These are phyloP conservation scores for Trichonephila clavipes DNA, from an alignment of 1,140 invertebrate genomes.

Conservation along the genomic window DNA sequence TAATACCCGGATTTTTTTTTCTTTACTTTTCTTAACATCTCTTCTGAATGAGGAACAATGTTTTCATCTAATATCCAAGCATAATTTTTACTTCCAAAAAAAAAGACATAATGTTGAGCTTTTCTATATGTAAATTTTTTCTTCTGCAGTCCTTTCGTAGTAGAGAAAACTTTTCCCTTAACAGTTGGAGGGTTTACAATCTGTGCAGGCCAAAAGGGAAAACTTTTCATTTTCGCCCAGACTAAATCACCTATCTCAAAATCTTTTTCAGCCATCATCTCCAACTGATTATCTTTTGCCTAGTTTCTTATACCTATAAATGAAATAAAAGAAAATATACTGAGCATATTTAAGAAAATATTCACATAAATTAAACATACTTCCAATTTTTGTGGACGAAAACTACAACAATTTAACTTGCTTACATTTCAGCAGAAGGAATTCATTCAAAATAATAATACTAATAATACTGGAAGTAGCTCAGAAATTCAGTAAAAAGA, in stretches of 20 bases:
- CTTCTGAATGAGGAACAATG: conserved; percentile 34
- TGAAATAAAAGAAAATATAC: too few relatives aligned
- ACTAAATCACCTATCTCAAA: conserved; percentile 78
- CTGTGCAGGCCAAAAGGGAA: conserved; percentile 79
- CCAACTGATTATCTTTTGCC: too few relatives aligned
- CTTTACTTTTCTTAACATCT: not conserved
- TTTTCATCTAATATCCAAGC: conserved; percentile 76
- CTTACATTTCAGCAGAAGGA: too few relatives aligned
- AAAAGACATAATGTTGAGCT: conserved; percentile 90
- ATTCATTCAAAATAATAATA: too few relatives aligned
- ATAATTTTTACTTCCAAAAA: conserved; percentile 96
- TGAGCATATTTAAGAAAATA: too few relatives aligned
- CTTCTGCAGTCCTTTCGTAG: conserved; percentile 79
- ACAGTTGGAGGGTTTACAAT: conserved; percentile 79
- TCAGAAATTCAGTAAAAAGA: too few relatives aligned
- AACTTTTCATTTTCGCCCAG: conserved; percentile 81
- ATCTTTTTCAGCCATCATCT: conserved; percentile 34
- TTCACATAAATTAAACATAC: too few relatives aligned
- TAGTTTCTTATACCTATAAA: too few relatives aligned
- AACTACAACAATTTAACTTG: too few relatives aligned
- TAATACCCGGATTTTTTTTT: not conserved
- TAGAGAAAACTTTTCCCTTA: conserved; percentile 67
- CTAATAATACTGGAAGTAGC: too few relatives aligned
- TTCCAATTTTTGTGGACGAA: too few relatives aligned
- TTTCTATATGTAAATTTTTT: not conserved